Base-by-base conservation (phyloP, 2,797 vertebrate species). In the Clarias fuscus region DNA sequence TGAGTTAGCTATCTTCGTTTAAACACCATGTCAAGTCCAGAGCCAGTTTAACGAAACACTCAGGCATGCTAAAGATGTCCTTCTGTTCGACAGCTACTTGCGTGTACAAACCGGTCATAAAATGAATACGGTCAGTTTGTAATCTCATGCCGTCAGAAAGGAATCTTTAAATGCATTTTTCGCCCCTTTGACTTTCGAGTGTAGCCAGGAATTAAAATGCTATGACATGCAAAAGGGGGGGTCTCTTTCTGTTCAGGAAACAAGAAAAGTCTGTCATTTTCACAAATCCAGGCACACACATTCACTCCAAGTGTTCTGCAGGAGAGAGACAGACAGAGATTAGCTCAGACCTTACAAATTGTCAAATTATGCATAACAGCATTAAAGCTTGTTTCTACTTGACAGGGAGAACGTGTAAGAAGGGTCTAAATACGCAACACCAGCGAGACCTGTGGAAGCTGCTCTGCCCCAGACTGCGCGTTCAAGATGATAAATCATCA, bases 401-500 rank as follows among this genome's bases (percentile, higher is more conserved):
- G 73, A 67, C 62, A 79, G 64, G 7, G 17, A 68, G 13, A 58
- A 22, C 20, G 62, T 56, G 37, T 68, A 67, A 5, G 48, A 33
- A 67, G 62, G 30, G 24, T 43, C 30, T 78, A 64, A 78, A 70
- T 33, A 68, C n/a, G 4, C n/a, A 27, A 30, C 62, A 82, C 14
- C 17, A 68, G 7, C 27, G 53, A 61, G 64, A 70, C 64, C 64
- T 68, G 75, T 53, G 48, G 33, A 68, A 43, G 64, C 48, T 30
- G 3, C 22, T 30, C 15, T 14, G 64, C 15, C 62, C 22, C 48
- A 59, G 75, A 85, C 30, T 59, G 53, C 61, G 62, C 17, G 64
- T 85, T 85, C 18, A 18, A 77, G 73, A 77, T 85, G 58, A 86
- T 73, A 81, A 72, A 64, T 79, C 68, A 30, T 72, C 79, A 75